phyloP scores from a whole-genome alignment of 2,797 vertebrate species.

The Danio aesculapii region DNA sequence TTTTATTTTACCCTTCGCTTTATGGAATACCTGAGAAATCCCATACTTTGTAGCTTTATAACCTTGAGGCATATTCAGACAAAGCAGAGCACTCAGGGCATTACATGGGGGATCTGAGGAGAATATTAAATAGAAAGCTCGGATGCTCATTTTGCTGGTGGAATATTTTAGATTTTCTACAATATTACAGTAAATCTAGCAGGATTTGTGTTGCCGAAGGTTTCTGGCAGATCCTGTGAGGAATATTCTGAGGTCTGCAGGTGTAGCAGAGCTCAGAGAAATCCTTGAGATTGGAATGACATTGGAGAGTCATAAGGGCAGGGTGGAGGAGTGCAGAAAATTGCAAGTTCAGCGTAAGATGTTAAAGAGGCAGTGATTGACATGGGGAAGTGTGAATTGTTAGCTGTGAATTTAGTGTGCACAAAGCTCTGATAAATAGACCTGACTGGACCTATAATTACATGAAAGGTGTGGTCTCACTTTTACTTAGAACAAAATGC shows the following conservation, averaged over 20 bases:
- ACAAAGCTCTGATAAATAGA: not conserved
- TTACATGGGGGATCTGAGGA: slow-evolving; percentile 43
- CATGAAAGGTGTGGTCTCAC: slow-evolving; percentile 4
- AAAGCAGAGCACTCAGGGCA: slow-evolving; percentile 33
- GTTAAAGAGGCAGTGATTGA: not conserved
- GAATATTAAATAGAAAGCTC: slow-evolving; percentile 56
- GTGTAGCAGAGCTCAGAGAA: slow-evolving; percentile 24
- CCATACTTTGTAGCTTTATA: slow-evolving; percentile 12
- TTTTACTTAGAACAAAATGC: not conserved
- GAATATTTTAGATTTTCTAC: slow-evolving; percentile 45
- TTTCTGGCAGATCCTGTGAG: slow-evolving; percentile 28
- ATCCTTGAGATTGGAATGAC: slow-evolving; percentile 4
- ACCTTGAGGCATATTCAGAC: slow-evolving; percentile 8
- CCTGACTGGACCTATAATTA: slow-evolving; percentile 15
- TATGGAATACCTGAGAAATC: slow-evolving; percentile 4
- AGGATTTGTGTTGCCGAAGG: slow-evolving; percentile 1
- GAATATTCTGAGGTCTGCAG: slow-evolving; percentile 26
- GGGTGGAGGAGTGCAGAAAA: not conserved
- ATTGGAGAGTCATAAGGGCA: slow-evolving; percentile 14
- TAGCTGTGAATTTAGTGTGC: not conserved
- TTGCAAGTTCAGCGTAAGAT: not conserved
- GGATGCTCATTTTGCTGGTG: not conserved
- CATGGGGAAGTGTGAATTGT: not conserved
- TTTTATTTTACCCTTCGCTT: not conserved
- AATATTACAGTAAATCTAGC: slow-evolving; percentile 38